phyloP scores from a whole-genome alignment of 2,113 vertebrate species.

The Tetrao urogallus region DNA sequence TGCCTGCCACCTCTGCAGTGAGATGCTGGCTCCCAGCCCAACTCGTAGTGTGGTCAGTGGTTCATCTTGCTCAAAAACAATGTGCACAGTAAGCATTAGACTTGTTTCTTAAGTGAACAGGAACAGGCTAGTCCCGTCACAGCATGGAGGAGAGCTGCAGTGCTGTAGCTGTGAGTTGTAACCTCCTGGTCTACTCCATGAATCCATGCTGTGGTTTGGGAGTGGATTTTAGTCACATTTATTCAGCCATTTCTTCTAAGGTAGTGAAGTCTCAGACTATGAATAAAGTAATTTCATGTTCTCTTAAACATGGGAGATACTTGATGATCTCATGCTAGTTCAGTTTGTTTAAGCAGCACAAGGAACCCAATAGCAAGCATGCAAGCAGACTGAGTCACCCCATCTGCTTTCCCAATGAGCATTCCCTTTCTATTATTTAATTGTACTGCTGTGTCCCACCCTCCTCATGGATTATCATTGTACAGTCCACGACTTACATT shows the following conservation, averaged over 20 bases:
- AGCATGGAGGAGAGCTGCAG: background rate
- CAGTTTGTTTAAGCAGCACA: background rate
- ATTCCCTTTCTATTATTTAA: constrained; percentile 62
- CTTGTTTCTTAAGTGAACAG: background rate
- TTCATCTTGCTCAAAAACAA: background rate
- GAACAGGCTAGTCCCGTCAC: background rate
- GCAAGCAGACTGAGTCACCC: constrained; percentile 31
- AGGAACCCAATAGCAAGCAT: background rate
- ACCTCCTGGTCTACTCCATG: background rate
- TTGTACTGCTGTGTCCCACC: constrained; percentile 37
- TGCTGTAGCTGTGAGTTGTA: background rate
- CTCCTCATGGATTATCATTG: background rate
- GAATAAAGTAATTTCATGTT: background rate
- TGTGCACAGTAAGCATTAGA: background rate
- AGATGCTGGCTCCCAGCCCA: background rate
- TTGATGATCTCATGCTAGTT: background rate
- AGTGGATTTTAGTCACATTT: background rate
- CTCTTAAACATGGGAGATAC: background rate
- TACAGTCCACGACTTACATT: background rate
- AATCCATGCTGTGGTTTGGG: background rate
- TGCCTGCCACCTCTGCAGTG: background rate
- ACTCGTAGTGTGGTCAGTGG: background rate
- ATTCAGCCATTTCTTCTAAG: background rate
- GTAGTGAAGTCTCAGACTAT: background rate
- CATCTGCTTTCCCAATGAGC: background rate